Percentiles rank a stretch among this genome's conserved stretches.
Evolutionary conservation across 2,888 invertebrate genomes (phyloP).

Genomic region (Carcina quercana): DNA sequence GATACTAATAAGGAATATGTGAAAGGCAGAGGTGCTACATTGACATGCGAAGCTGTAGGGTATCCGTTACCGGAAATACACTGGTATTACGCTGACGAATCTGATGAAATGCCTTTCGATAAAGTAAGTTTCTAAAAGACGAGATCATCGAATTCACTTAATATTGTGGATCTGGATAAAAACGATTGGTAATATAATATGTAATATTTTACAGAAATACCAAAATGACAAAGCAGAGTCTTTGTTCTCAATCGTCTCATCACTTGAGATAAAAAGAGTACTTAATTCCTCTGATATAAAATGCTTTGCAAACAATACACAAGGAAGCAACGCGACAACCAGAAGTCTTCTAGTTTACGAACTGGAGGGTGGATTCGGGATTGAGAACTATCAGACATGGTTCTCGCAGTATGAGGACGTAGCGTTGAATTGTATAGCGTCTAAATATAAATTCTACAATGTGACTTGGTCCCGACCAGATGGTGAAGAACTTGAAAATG

Average conservation of each 20-base stretch:
- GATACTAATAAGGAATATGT: constrained; percentile 24
- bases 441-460: constrained; percentile 38
- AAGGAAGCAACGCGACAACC: constrained; percentile 5
- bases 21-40: constrained; percentile 21
- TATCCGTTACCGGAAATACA: constrained; percentile 40
- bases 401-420: constrained; percentile 37
- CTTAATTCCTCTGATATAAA: constrained; percentile 34
- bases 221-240: constrained; percentile 12
- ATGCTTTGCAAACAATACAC: constrained; percentile 35
- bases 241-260: constrained; percentile 30
- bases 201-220: constrained; percentile 29
- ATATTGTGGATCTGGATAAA: no score
- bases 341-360: constrained; percentile 42
- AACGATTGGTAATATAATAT: no score
- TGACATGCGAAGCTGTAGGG: constrained; percentile 42
- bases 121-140: no score
- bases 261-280: constrained; percentile 25
- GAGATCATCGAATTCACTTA: no score
- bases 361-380: constrained; percentile 45
- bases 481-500: constrained; percentile 18
- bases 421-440: constrained; percentile 42
- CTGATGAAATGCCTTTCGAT: no score
- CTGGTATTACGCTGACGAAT: no score
- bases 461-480: constrained; percentile 41
- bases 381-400: constrained; percentile 33